Base-by-base conservation (phyloP, 2,113 vertebrate species). In the Peromyscus californicus region DNA sequence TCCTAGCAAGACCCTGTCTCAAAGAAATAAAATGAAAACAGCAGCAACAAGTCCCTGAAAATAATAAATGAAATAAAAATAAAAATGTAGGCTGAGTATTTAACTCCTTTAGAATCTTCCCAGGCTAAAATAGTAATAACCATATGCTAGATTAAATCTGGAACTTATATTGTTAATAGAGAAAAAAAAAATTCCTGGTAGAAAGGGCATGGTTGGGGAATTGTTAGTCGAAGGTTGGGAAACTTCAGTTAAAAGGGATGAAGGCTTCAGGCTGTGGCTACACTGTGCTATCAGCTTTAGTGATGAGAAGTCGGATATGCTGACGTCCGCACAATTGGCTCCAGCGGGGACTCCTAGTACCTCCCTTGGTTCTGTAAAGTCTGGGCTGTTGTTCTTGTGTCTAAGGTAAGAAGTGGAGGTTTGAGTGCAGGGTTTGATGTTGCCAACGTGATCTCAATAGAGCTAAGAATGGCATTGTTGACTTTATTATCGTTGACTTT, bases 61-160 rank as follows among this genome's bases (percentile, higher is more conserved):
- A 39, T 39, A 42, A 59, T 79, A 79, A 90, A n/a, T 51, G 16
- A 78, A 45, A 45, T 75, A 15, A 33, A 63, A 48, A 51, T 11
- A 51, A 42, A 90, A n/a, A 79, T 65, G 26, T 84, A 61, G 65
- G 7, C 13, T 79, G 3, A 76, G 57, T 59, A 31, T 39, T 54
- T 90, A 51, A 36, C 80, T 72, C 21, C 7, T 87, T 89, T 94
- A 94, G 72, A 75, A 65, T 74, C 96, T 93, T 93, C 59, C 42
- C 39, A 89, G 15, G 45, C 72, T 42, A 59, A 45, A 78, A 24
- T 89, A 85, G 59, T 33, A n/a, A 48, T 88, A 70, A n/a, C 26
- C 4, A 31, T 21, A 21, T 26, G n/a, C 39, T 74, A 15, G 39
- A 36, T 92, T 90, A 92, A 45, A 72, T 91, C 45, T 85, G 74